Evolutionary conservation across 2,888 invertebrate species (phyloP), one percentile per base, ranked within the genome.

Genomic region (Conus canariensis): DNA sequence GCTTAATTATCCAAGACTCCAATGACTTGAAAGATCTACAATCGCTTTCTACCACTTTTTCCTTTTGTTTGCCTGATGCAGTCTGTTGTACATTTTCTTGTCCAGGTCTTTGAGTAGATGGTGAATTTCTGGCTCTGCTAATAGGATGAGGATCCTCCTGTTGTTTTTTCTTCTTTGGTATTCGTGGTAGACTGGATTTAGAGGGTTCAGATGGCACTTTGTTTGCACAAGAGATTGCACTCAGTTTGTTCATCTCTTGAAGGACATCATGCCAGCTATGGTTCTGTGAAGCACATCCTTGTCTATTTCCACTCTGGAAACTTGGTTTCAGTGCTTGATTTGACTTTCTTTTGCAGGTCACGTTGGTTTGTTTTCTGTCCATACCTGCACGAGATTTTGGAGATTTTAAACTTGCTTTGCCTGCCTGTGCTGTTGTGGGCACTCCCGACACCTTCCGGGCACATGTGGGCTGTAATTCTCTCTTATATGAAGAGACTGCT

Each of bases 261-360:
- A 70, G 74, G 25, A 88, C 88, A 56, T 88, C 88, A 9, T 88
- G 59, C 88, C 88, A 88, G 60, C 77, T 87, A 64, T 87, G 87
- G 19, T 60, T 86, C 16, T 86, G 64, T 19, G 60, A 60, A 85
- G 59, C 59, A 86, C 60, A 30, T 5, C 19, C 60, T 14, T 45
- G 86, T 86, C 30, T 86, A 6, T 59, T 30, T 30, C 7, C 12
- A 25, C 22, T 9, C 6, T 8, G 19, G 22, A 16, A 16, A 56
- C 25, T 83, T 30, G 86, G 22, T 8, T 64, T 67, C 25, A 14
- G 14, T 25, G 14, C 5, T 30, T 30, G 86, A 16, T 67, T 86
- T 45, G 6, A 16, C 86, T 67, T 86, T 64, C 86, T 67, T 45
- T 86, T 86, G 4, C 16, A n/a, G 16, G n/a, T 25, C 14, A 25